Evolutionary conservation across 2,888 invertebrate genomes (phyloP).

Genomic region (Drosophila seclusa): DNA sequence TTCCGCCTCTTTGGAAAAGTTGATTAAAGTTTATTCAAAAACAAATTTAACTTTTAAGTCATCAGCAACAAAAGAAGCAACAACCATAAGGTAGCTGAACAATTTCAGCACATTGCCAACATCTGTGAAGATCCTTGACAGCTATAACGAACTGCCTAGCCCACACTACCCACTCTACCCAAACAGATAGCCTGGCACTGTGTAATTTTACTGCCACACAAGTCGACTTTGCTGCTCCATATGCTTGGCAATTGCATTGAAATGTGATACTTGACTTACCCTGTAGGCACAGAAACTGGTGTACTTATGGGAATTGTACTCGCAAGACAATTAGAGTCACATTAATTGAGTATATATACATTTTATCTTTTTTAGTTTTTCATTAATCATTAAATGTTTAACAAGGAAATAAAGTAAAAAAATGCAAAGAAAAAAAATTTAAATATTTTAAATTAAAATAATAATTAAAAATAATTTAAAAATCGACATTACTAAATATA

Average conservation of each 20-base stretch:
- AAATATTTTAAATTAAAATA: background rate
- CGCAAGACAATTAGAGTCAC: background rate
- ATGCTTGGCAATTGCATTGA: constrained; percentile 24
- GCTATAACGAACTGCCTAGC: constrained; percentile 12
- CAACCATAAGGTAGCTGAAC: constrained; percentile 29
- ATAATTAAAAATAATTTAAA: background rate
- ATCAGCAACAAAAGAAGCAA: constrained; percentile 54
- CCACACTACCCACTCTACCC: background rate
- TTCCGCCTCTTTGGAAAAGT: constrained; percentile 49
- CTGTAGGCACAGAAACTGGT: constrained; percentile 14
- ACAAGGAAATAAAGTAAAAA: background rate
- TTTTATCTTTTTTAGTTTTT: background rate
- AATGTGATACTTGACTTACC: background rate
- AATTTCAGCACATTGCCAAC: constrained; percentile 35
- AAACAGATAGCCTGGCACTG: constrained; percentile 3
- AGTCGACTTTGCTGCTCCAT: constrained; percentile 30
- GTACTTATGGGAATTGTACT: background rate
- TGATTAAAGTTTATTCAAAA: constrained; percentile 76
- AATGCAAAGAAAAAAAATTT: background rate
- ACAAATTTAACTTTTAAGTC: constrained; percentile 79
- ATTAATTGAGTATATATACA: background rate
- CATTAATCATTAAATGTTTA: background rate
- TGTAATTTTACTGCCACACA: constrained; percentile 42
- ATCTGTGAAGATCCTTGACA: constrained; percentile 41
- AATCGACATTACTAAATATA: background rate